Base-by-base conservation (phyloP, 1,140 invertebrate species). In the Aphelinus certus region DNA sequence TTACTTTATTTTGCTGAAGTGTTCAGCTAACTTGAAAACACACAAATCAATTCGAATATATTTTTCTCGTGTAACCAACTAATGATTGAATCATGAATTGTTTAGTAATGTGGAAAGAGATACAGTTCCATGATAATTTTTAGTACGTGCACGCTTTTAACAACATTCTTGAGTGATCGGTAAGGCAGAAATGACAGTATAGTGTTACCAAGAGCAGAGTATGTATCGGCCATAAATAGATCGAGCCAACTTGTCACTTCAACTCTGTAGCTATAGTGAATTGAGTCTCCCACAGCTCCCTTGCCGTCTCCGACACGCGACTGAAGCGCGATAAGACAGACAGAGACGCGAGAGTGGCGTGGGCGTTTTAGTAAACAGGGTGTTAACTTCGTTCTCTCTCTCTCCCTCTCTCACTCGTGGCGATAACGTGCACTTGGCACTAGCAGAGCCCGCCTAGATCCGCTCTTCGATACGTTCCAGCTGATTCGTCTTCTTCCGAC, bases 331-430 rank as follows among this genome's bases (percentile, higher is more conserved):
- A 51, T 61, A 70, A 61, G 45, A 68, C n/a, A 1, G 1, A 56
- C 60, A 7, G 67, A 55, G 73, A 81, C 78, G 78, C 77, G 73
- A 10, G 51, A 42, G n/a, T 2, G n/a, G 71, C 69, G 74, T 77
- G 71, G 72, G 69, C 79, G 71, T 26, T 26, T 73, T 72, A 73
- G 76, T 81, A 81, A 83, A 83, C 78, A 82, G 76, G 77, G 77
- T 79, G 78, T 82, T 83, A 82, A 82, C 80, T 80, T 64, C 76
- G 60, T 81, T 82, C 79, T 75, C 75, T 49, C 53, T 76, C 26
- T 26, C 26, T 26, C 26, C 26, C 26, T 26, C 26, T 26, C 26
- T 26, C 0, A 26, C 49, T 62, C 10, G 7, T 58, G 65, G 48
- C 53, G 76, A 77, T 74, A 71, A 74, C 51, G 58, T 56, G 60